Conservation (phyloP, 2,797 vertebrate species). For the Antrozous pallidus region DNA sequence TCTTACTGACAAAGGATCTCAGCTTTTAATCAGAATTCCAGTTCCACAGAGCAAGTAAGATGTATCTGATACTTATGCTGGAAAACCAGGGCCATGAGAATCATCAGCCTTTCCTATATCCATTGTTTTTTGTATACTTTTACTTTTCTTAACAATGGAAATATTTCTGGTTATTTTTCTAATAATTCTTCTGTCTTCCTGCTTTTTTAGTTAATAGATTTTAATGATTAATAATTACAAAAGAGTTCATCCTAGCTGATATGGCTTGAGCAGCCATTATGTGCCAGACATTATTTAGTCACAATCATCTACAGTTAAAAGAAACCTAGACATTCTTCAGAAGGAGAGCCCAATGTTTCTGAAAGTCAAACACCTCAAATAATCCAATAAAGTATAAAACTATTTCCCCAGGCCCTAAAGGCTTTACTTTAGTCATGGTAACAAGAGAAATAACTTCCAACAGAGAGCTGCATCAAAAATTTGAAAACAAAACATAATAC, state of each 20-base stretch:
- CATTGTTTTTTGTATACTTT: neutral
- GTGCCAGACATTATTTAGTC: neutral
- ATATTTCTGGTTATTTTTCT: neutral
- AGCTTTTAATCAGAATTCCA: constrained; percentile 26
- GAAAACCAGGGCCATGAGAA: neutral
- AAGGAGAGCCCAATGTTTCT: neutral
- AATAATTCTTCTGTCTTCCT: neutral
- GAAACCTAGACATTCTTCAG: neutral
- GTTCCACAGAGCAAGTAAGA: neutral
- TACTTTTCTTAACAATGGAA: neutral
- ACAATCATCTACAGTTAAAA: neutral
- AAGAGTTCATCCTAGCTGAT: neutral
- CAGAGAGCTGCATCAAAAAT: neutral
- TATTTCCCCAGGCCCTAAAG: neutral
- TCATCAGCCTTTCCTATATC: neutral
- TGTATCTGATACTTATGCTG: neutral
- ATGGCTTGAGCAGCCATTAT: neutral
- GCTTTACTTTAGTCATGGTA: neutral
- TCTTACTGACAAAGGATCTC: neutral
- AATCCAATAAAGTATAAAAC: neutral
- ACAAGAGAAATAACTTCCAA: neutral
- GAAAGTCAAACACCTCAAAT: neutral
- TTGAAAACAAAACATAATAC: neutral
- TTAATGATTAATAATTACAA: neutral
- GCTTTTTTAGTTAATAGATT: neutral